These are phyloP conservation scores for Bovichtus variegatus DNA, from an alignment of 2,797 vertebrate species.

Conservation along the genomic window DNA sequence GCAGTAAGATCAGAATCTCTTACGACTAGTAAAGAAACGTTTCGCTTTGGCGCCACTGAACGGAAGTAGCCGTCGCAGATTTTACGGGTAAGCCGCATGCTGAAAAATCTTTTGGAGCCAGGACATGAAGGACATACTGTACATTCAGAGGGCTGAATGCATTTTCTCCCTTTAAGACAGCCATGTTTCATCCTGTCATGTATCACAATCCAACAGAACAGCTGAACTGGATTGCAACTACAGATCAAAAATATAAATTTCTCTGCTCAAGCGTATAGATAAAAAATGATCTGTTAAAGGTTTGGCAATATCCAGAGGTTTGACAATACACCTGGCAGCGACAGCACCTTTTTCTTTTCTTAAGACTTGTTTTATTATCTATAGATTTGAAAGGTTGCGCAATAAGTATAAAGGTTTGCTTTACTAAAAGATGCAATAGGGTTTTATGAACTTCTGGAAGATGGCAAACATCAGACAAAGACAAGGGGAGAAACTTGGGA, in stretches of 20 bases:
- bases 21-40: slow-evolving; percentile 39
- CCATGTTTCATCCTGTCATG: slow-evolving; percentile 38
- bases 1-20: slow-evolving; percentile 54
- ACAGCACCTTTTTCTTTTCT: neutral
- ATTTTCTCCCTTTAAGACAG: slow-evolving; percentile 31
- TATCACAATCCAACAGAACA: neutral
- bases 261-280: neutral
- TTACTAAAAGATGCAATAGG: neutral
- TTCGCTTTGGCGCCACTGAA: slow-evolving; percentile 39
- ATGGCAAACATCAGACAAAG: slow-evolving; percentile 14
- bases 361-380: neutral
- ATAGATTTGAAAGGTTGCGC: neutral
- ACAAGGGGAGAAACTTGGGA: neutral
- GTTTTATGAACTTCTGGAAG: slow-evolving; percentile 7
- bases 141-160: slow-evolving; percentile 1
- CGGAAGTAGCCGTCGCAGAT: slow-evolving; percentile 19
- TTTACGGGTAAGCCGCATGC: slow-evolving; percentile 28
- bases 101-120: slow-evolving; percentile 24
- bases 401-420: neutral
- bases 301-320: slow-evolving; percentile 6
- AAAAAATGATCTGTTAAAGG: neutral
- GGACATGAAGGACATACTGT: slow-evolving; percentile 37
- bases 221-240: slow-evolving; percentile 3
- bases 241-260: slow-evolving; percentile 1
- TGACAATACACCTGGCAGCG: neutral